Percentiles rank a stretch among this genome's conserved stretches.
Conservation (phyloP, 2,888 invertebrate genomes). For the Pristionchus mayeri region DNA sequence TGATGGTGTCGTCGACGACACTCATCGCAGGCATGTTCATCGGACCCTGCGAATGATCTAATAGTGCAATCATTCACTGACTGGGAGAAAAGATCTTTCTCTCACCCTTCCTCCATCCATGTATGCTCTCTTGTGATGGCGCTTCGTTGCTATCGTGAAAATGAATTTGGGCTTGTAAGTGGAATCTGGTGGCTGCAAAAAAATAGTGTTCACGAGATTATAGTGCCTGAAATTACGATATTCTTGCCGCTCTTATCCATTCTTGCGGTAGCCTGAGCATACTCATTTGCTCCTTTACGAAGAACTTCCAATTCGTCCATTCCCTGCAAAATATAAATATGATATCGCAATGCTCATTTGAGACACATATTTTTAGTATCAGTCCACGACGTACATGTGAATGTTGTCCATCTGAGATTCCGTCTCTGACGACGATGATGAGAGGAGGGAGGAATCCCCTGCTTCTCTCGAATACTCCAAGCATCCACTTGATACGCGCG, state of each 20-base stretch:
- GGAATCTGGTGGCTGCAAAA: neutral
- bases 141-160: slow-evolving; percentile 67
- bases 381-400: slow-evolving; percentile 52
- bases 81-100: neutral
- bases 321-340: slow-evolving; percentile 33
- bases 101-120: neutral
- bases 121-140: slow-evolving; percentile 61
- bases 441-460: slow-evolving; percentile 50
- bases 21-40: slow-evolving; percentile 56
- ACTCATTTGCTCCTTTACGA: slow-evolving; percentile 51
- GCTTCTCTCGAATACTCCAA: slow-evolving; percentile 48
- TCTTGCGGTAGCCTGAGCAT: neutral
- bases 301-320: slow-evolving; percentile 53
- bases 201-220: too few relatives aligned
- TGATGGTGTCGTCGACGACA: slow-evolving; percentile 60
- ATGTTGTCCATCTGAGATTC: slow-evolving; percentile 63
- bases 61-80: neutral
- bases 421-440: slow-evolving; percentile 60
- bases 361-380: too few relatives aligned
- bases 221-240: too few relatives aligned
- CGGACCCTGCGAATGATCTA: neutral
- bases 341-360: too few relatives aligned
- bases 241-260: slow-evolving; percentile 5
- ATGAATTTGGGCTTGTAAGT: slow-evolving; percentile 60
- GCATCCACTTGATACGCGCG: slow-evolving; percentile 54